Evolutionary conservation across 2,797 vertebrate species (phyloP), one percentile per base, ranked within the genome.

Genomic region (Okamejei kenojei): DNA sequence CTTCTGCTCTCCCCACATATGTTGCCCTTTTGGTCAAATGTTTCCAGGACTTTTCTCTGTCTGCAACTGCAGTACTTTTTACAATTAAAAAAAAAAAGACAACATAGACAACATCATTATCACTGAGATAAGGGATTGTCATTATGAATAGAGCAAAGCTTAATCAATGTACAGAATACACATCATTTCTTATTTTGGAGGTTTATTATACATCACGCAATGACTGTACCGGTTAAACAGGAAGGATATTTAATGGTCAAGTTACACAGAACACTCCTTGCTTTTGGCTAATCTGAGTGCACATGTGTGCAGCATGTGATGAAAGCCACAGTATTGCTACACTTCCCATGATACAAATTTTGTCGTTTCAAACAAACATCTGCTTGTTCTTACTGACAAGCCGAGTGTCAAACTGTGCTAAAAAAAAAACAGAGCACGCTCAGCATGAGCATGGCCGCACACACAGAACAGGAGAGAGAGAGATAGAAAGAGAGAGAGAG

Each of bases 391-490:
- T 74, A 73, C 54, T 32, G 93, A 73, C 77, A 91, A 84, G n/a
- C 19, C 82, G 58, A 78, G 32, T 94, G 61, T 78, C 93, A 68
- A 54, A 82, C 90, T 76, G 3, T 45, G 90, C 71, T 58, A 35
- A 76, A 74, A 91, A 58, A 74, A 76, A 76, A 63, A 11, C 84
- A 88, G 93, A 79, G 68, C 93, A 73, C 76, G 61, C 80, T 93
- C 93, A 86, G 80, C 65, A 93, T 93, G 93, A 94, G 88, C 91
- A 93, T 45, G 73, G 93, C 82, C 90, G 80, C 94, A 92, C 93
- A 93, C 58, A 61, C 3, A 61, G 91, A 61, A 78, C 9, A 77
- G 71, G 32, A 21, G 23, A 45, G 11, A 61, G 71, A 8, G 58
- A n/a, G 35, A 10, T 68, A 45, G 32, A 17, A 10, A n/a, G 61